phyloP scores from a whole-genome alignment of 2,113 vertebrate species.

The Syngnathoides biaculeatus region DNA sequence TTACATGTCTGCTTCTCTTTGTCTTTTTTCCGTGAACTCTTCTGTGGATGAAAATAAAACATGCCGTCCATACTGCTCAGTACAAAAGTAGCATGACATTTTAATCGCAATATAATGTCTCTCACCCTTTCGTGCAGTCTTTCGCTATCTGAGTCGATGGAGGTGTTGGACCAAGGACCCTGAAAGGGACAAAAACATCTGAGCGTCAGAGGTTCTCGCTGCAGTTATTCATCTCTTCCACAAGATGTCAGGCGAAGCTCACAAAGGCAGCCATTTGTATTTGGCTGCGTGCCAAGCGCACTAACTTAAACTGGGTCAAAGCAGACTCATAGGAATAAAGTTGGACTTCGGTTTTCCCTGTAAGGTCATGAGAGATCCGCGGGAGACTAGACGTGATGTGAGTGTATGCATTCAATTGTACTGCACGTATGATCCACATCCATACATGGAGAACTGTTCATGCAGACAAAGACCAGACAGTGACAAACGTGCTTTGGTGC shows the following conservation, averaged over 20 bases:
- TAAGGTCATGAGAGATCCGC: conserved; percentile 60
- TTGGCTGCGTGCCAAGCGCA: conserved; percentile 42
- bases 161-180: conserved; percentile 60
- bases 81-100: not conserved
- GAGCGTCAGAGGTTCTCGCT: conserved; percentile 6
- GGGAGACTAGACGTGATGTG: conserved; percentile 32
- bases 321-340: conserved; percentile 58
- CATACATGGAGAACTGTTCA: conserved; percentile 48
- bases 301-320: conserved; percentile 63
- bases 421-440: conserved; percentile 28
- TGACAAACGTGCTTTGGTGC: conserved; percentile 17
- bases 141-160: conserved; percentile 71
- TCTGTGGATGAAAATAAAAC: conserved; percentile 63
- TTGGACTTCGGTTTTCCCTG: conserved; percentile 59
- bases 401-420: conserved; percentile 36
- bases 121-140: conserved; percentile 71
- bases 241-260: conserved; percentile 54
- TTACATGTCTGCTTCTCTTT: conserved; percentile 92
- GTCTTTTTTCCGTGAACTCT: conserved; percentile 85
- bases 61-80: conserved; percentile 15
- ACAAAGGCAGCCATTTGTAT: conserved; percentile 5
- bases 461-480: conserved; percentile 41
- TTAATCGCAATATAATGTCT: not conserved
- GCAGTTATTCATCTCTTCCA: conserved; percentile 36
- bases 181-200: conserved; percentile 19